phyloP scores from a whole-genome alignment of 2,113 vertebrate genomes.

The Corythoichthys intestinalis region DNA sequence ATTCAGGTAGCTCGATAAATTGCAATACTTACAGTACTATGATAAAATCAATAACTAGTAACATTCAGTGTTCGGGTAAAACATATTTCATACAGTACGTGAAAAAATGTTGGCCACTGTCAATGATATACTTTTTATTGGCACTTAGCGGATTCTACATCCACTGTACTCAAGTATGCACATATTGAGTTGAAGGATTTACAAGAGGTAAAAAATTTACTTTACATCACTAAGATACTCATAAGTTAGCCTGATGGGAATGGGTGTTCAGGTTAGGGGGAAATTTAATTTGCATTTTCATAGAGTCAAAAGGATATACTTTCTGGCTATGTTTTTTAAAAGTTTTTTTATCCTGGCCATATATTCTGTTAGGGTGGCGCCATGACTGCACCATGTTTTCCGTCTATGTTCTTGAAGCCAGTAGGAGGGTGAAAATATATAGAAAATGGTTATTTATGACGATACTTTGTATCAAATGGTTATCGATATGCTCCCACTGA shows the following conservation, averaged over 20 bases:
- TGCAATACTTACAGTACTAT: neutral
- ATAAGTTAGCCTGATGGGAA: neutral
- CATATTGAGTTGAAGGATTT: neutral
- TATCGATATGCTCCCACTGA: too few relatives aligned
- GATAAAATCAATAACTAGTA: neutral
- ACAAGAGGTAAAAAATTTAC: too few relatives aligned
- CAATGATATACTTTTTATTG: neutral
- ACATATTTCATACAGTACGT: too few relatives aligned
- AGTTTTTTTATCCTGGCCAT: neutral
- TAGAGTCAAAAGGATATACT: neutral
- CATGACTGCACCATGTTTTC: too few relatives aligned
- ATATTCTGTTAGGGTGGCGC: too few relatives aligned
- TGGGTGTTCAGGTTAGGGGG: neutral
- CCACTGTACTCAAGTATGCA: neutral
- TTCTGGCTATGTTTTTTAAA: neutral
- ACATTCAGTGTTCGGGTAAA: neutral
- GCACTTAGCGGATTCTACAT: neutral
- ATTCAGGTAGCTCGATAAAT: neutral
- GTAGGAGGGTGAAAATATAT: too few relatives aligned
- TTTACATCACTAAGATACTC: neutral
- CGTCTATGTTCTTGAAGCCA: too few relatives aligned
- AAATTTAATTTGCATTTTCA: neutral
- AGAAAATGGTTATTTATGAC: too few relatives aligned
- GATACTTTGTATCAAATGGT: too few relatives aligned
- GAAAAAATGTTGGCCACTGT: neutral